Base-by-base conservation (phyloP, 2,797 vertebrate genomes). In the Gila robusta region DNA sequence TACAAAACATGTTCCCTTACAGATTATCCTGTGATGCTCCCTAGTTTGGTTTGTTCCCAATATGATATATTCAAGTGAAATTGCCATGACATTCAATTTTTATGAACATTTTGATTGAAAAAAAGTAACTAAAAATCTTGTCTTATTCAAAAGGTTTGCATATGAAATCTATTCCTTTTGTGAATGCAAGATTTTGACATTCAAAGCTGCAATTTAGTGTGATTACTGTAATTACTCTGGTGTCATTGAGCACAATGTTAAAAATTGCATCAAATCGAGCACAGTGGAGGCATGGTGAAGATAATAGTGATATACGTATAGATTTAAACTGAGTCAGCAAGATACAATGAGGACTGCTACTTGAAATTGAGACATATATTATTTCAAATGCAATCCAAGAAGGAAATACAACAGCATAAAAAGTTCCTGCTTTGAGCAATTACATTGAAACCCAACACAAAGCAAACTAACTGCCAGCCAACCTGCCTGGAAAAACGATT, bases 91-190 rank as follows among this genome's bases (percentile, higher is more conserved):
- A n/a, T 73, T 28, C 41, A 32, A 80, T 81, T 85, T 78, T 71
- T 47, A 72, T 72, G 37, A 85, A 77, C 35, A 37, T 77, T 59
- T 41, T 59, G 66, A 49, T 62, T 35, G 21, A 69, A 54, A 80
- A 85, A 81, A 71, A 32, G 70, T 52, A 12, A 21, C 28, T 59
- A 23, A 73, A 86, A 81, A 86, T 81, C 56, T 17, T 16, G n/a
- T 74, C 78, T 44, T 54, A 81, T 81, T 86, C 78, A 74, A 67
- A 86, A 28, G 70, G 78, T 81, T 81, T 81, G 70, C 56, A 56
- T 41, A 62, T 67, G 79, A 86, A 86, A 86, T 86, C 84, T 86
- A 37, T 81, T n/a, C 44, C 79, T 81, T 86, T 86, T 86, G 56
- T 81, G 41, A 81, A 67, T 3, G 16, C 7, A 52, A 67, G 78